These are phyloP conservation scores for Hermaeophaga mercurialis DNA, from an alignment of 2,888 invertebrate genomes.

Conservation along the genomic window DNA sequence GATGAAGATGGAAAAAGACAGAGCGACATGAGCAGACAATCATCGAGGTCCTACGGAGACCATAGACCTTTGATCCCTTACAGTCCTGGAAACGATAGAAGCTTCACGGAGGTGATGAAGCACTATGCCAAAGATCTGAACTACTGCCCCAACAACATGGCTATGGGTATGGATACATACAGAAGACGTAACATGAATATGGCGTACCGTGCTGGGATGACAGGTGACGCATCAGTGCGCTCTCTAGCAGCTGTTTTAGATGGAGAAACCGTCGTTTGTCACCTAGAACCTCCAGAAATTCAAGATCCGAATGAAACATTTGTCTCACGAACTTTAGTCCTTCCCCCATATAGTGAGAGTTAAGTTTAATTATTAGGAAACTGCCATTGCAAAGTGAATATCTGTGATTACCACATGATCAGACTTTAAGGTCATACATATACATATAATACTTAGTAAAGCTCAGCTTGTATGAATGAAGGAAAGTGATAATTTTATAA, in stretches of 20 bases:
- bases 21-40: slow-evolving; percentile 72
- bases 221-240: slow-evolving; percentile 64
- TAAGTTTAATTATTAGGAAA: slow-evolving; percentile 53
- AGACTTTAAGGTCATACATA: slow-evolving; percentile 53
- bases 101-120: slow-evolving; percentile 51
- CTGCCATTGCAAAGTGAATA: slow-evolving; percentile 59
- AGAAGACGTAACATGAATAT: slow-evolving; percentile 50
- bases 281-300: slow-evolving; percentile 73
- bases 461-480: slow-evolving; percentile 56
- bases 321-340: slow-evolving; percentile 62
- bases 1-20: slow-evolving; percentile 78
- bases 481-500: slow-evolving; percentile 58
- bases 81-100: slow-evolving; percentile 69
- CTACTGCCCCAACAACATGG: slow-evolving; percentile 60
- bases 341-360: slow-evolving; percentile 68
- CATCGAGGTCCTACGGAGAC: slow-evolving; percentile 79
- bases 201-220: slow-evolving; percentile 54
- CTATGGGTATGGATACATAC: slow-evolving; percentile 57
- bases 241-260: slow-evolving; percentile 79
- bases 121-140: slow-evolving; percentile 48
- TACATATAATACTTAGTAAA: slow-evolving; percentile 46
- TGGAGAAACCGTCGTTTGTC: slow-evolving; percentile 86
- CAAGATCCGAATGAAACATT: slow-evolving; percentile 57
- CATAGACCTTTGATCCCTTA: slow-evolving; percentile 81
- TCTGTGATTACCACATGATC: slow-evolving; percentile 60